Base-by-base conservation (phyloP, 1,140 invertebrate species). In the Pantala flavescens region DNA sequence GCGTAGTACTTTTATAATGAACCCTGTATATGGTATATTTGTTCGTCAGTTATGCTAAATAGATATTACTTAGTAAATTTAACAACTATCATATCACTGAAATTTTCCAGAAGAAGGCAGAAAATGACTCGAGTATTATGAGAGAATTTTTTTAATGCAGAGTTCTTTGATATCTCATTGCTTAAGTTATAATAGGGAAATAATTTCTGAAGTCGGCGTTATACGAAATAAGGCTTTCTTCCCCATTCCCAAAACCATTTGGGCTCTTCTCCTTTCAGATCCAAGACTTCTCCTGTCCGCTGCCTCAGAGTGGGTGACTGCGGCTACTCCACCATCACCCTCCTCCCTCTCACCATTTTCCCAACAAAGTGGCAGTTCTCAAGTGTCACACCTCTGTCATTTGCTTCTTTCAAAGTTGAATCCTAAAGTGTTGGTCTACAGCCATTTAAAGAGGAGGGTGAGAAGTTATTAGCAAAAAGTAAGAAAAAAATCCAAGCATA, bases 331-430 rank as follows among this genome's bases (percentile, higher is more conserved):
- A 63, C 49, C n/a, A 12, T 21, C 49, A 63, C 49, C 49, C 49
- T 63, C 49, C 49, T 63, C 49, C 49, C 49, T 63, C 49, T 63
- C 49, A 63, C 49, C 49, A 63, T 63, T 63, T 63, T 63, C 49
- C 49, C 49, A 63, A 16, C 49, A 63, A 19, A 7, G 49, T 63
- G 49, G 49, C 49, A 16, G n/a, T 21, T 16, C 49, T 63, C 49
- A 63, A 63, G 49, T 14, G 49, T 12, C 49, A 63, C 49, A 63
- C 5, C 49, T 63, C 49, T 63, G 49, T 63, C 49, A 63, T 63
- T 63, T 63, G 49, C 49, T 63, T 63, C 49, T 63, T 63, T 63
- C 49, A 16, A 63, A 63, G 49, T 63, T 63, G n/a, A 19, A 63
- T 63, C 49, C 49, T 63, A 63, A 63, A 63, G 49, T 63, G 1